Evolutionary conservation across 2,888 invertebrate species (phyloP).

Genomic region (Dolomedes plantarius): DNA sequence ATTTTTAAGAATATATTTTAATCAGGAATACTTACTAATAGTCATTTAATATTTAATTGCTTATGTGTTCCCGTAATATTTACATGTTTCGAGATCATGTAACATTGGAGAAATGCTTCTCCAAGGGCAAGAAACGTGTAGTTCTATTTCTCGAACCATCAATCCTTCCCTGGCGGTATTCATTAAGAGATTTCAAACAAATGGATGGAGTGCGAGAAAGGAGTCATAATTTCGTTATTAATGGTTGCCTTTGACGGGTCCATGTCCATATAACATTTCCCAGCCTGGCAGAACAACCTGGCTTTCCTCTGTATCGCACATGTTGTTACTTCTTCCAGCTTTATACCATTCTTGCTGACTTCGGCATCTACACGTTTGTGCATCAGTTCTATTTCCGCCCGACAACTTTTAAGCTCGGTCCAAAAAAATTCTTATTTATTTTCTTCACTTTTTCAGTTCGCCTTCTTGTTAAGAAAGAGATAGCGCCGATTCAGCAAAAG

Average conservation of each 20-base stretch:
- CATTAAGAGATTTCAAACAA: neutral
- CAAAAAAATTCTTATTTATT: slow-evolving; percentile 2
- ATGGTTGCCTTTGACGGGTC: neutral
- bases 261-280: neutral
- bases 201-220: neutral
- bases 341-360: neutral
- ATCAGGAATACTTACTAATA: no score
- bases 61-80: no score
- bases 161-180: no score
- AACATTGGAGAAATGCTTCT: no score
- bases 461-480: slow-evolving; percentile 49
- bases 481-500: slow-evolving; percentile 56
- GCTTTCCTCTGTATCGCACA: neutral
- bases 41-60: no score
- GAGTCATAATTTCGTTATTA: neutral
- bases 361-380: slow-evolving; percentile 5
- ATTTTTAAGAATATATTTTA: no score
- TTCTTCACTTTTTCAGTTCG: neutral
- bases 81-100: no score
- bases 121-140: no score
- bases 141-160: no score
- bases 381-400: slow-evolving; percentile 47
- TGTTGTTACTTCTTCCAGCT: neutral
- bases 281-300: neutral
- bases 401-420: slow-evolving; percentile 19